These are phyloP conservation scores for Hycleus cichorii DNA, from an alignment of 1,140 invertebrate species.

Conservation along the genomic window DNA sequence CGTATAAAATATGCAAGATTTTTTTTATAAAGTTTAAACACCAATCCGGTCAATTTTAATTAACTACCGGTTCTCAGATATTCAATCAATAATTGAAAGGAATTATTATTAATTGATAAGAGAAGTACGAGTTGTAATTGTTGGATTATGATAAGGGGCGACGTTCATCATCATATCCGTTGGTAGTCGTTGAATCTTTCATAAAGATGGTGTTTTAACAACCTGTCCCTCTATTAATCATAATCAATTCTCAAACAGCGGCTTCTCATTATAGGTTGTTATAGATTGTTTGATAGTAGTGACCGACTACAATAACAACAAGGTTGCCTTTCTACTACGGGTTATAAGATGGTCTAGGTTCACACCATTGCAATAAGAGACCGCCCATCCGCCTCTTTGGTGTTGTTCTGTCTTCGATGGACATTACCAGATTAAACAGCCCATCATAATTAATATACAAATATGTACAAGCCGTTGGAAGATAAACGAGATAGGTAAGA, in stretches of 20 bases:
- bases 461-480: conserved; percentile 2
- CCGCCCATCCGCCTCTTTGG: conserved; percentile 19
- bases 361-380: conserved; percentile 18
- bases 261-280: conserved; percentile 41
- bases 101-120: no score
- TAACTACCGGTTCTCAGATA: no score
- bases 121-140: no score
- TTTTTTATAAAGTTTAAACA: no score
- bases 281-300: conserved; percentile 38
- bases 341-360: neutral
- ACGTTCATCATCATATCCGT: no score
- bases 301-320: conserved; percentile 4
- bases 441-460: conserved; percentile 19
- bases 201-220: conserved; percentile 23
- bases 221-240: conserved; percentile 34
- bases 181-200: neutral
- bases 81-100: no score
- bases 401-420: conserved; percentile 1
- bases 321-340: neutral
- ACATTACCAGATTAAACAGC: conserved; percentile 15
- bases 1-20: no score
- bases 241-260: conserved; percentile 38
- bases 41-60: no score
- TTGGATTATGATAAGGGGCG: no score
- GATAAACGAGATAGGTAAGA: neutral